Evolutionary conservation across 2,113 vertebrate genomes (phyloP), one percentile per base, ranked within the genome.

Genomic region (Glareola pratincola): DNA sequence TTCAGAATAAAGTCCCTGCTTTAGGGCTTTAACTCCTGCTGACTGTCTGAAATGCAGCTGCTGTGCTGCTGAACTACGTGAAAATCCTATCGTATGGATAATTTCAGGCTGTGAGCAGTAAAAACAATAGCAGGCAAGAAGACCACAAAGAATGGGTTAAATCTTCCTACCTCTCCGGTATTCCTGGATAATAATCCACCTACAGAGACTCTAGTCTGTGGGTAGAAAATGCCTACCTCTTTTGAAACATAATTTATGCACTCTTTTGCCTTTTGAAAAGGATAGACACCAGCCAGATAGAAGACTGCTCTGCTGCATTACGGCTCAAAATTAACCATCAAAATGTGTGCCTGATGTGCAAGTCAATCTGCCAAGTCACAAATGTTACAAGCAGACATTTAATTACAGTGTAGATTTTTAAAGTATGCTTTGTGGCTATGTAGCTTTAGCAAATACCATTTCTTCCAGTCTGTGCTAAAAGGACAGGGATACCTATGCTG

Each of bases 171-270:
- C 82, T 95, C 82, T 84, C 89, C 1, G 2, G 83, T 96, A 93
- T 96, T 96, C 96, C 88, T 94, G 90, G 92, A 90, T 96, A 97
- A 97, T 95, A 96, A 96, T 91, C 96, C 95, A 74, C 94, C 96
- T 93, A 97, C 95, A 64, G 90, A 78, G 96, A 96, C 88, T 97
- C 92, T 71, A 95, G 47, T 60, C 62, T 74, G 96, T 96, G 96
- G 95, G 95, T 56, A 95, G 95, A 96, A 94, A 96, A 93, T 93
- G 88, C 94, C 92, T 95, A 84, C 90, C 83, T 96, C 93, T 96
- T 92, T 96, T 97, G 48, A 95, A 95, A 94, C 94, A 47, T 95
- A 95, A 97, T 96, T 96, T 96, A 96, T 96, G 95, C 95, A 91
- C 68, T 96, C 88, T 79, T 92, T 97, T 97, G 94, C 92, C 88